These are phyloP conservation scores for Lycopodina hypogea DNA, from an alignment of 37 sponge, comb jelly and placozoan genomes.

Conservation along the genomic window DNA sequence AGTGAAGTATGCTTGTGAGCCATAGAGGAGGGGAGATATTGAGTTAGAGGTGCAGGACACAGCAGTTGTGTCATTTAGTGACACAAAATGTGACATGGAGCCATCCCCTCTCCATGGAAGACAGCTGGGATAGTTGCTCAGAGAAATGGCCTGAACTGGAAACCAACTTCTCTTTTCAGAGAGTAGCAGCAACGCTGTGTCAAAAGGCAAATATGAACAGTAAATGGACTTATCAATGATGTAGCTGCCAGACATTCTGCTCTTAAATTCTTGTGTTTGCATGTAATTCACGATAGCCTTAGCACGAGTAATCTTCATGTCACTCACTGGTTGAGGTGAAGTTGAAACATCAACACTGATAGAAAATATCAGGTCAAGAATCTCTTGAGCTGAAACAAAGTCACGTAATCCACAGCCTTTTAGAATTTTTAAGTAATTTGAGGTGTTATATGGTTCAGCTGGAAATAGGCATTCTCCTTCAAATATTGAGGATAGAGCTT, in stretches of 20 bases:
- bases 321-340: slow-evolving; percentile 17
- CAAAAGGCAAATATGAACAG: slow-evolving; percentile 6
- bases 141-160: slow-evolving; percentile 27
- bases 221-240: background rate
- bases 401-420: slow-evolving; percentile 17
- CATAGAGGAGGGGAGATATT: slow-evolving; percentile 9
- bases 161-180: slow-evolving; percentile 27
- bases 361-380: slow-evolving; percentile 25
- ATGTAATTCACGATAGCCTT: slow-evolving; percentile 25
- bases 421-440: slow-evolving; percentile 3
- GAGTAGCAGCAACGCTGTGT: slow-evolving; percentile 2
- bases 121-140: slow-evolving; percentile 25
- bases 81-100: slow-evolving; percentile 21
- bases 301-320: slow-evolving; percentile 13
- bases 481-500: slow-evolving; percentile 6
- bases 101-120: slow-evolving; percentile 43
- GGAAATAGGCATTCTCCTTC: slow-evolving; percentile 55
- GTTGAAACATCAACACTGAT: background rate
- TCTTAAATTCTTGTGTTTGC: background rate
- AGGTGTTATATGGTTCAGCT: slow-evolving; percentile 1
- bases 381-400: slow-evolving; percentile 23
- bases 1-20: slow-evolving; percentile 43
- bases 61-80: background rate
- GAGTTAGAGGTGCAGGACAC: background rate
- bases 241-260: background rate